Evolutionary conservation across 2,113 vertebrate species (phyloP), one percentile per base, ranked within the genome.

Genomic region (Urocitellus parryii): DNA sequence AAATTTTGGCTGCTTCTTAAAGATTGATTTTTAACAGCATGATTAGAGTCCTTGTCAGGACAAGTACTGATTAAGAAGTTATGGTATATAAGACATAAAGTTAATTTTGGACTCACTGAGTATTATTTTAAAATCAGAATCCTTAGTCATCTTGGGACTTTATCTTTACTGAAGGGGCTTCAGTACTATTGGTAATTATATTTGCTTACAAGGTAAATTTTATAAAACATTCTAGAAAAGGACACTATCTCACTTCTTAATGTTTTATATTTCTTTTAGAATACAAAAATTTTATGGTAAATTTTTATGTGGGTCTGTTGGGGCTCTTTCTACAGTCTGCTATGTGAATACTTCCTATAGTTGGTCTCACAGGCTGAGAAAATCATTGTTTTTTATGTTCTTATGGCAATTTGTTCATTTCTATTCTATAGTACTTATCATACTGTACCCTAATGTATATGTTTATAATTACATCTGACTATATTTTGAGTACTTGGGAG

Each of bases 111-210:
- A 42, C 56, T 86, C 48, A 37, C 24, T 58, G 37, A 76, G 32
- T 8, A 67, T 87, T 81, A 85, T 73, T 95, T 74, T 73, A 45
- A 86, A 73, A 67, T 86, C 68, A 81, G 22, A 70, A 94, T 90
- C 24, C 37, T 58, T 91, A 68, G 37, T 58, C 45, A 48, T 37
- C 25, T 88, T 76, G 22, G 12, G 5, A 92, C 92, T 45, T 87
- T 74, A 85, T 79, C 17, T 91, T 87, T 80, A 74, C 8, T 29
- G 18, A 88, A 24, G 17, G 78, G 9, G 7, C 34, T 42, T 79
- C 45, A 95, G 51, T 85, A 42, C 72, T 72, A 0, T 20, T n/a
- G 22, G 34, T 61, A 91, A 85, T 84, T 6, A 61, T 9, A 61
- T 61, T 61, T 61, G 29, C 42, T 32, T 17, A 48, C 16, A 29